Conservation (phyloP, 2,113 vertebrate species). For the Sinocyclocheilus anophthalmus region DNA sequence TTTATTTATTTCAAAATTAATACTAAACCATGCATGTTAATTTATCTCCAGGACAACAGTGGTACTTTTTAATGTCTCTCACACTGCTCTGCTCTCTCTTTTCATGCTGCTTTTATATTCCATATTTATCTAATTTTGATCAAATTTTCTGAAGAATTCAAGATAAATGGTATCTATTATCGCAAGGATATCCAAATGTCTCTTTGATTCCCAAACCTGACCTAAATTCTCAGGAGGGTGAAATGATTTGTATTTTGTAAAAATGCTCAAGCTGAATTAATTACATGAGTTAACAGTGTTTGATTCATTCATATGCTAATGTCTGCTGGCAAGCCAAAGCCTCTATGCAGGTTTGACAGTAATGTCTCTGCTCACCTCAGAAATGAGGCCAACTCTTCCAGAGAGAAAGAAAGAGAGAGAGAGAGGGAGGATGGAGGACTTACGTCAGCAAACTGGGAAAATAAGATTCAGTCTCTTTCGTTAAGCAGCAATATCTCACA, state of each 20-base stretch:
- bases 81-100: background rate
- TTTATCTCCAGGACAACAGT: too few relatives aligned
- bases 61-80: too few relatives aligned
- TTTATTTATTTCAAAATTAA: too few relatives aligned
- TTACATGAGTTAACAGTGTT: slow-evolving; percentile 2
- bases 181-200: too few relatives aligned
- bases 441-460: slow-evolving; percentile 55
- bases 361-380: slow-evolving; percentile 18
- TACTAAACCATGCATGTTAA: background rate
- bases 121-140: background rate
- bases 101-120: background rate
- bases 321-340: slow-evolving; percentile 9
- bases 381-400: background rate
- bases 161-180: too few relatives aligned
- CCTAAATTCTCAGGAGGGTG: slow-evolving; percentile 10
- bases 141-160: too few relatives aligned
- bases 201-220: background rate
- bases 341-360: slow-evolving; percentile 15
- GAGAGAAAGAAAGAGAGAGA: background rate
- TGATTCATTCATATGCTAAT: slow-evolving; percentile 37
- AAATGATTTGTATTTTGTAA: background rate
- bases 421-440: slow-evolving; percentile 1
- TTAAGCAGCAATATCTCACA: background rate
- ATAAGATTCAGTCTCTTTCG: slow-evolving; percentile 17
- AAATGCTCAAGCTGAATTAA: slow-evolving; percentile 10